Conservation (phyloP, 2,113 vertebrate genomes). For the Oreochromis tanganicae region DNA sequence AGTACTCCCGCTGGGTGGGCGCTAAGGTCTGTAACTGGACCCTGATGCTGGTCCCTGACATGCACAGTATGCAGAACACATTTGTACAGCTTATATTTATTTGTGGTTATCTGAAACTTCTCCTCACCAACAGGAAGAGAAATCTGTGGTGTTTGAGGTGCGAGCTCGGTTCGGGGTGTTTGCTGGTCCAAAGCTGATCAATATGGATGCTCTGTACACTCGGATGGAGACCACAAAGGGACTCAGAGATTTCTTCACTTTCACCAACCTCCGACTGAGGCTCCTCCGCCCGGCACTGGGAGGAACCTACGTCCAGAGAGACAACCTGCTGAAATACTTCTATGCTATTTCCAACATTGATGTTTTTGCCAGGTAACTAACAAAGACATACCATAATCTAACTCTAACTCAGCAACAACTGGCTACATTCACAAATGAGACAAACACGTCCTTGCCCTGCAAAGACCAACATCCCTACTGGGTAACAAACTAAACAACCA, state of each 20-base stretch:
- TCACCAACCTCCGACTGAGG: conserved; percentile 91
- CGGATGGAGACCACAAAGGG: conserved; percentile 94
- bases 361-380: conserved; percentile 84
- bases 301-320: conserved; percentile 89
- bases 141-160: conserved; percentile 92
- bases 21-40: conserved; percentile 68
- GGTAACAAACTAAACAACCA: neutral
- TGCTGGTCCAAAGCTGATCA: conserved; percentile 88
- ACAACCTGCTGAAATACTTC: conserved; percentile 92
- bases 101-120: neutral
- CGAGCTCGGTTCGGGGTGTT: conserved; percentile 91
- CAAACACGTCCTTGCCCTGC: neutral
- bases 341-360: conserved; percentile 96
- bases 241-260: conserved; percentile 94
- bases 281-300: conserved; percentile 90
- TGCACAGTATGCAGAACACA: neutral
- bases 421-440: neutral
- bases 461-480: neutral
- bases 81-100: neutral
- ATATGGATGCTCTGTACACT: conserved; percentile 91
- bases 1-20: conserved; percentile 90
- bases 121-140: conserved; percentile 74
- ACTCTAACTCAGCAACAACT: neutral
- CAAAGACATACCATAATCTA: neutral
- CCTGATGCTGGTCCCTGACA: neutral